phyloP scores from a whole-genome alignment of 2,113 vertebrate species.

The Leucopsar rothschildi region DNA sequence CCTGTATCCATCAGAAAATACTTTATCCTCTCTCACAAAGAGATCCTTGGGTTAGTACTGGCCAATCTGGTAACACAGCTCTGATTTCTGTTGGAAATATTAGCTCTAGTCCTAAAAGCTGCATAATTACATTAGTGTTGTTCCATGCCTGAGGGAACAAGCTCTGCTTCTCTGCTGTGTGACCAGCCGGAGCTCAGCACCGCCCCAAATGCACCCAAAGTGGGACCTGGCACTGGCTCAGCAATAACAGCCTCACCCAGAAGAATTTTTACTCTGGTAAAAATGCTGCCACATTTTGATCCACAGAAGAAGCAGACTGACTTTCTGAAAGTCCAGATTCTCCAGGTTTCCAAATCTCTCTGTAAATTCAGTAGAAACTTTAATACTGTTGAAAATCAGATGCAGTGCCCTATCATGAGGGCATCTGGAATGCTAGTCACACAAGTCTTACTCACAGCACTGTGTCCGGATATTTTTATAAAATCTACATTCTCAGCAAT shows the following conservation, averaged over 20 bases:
- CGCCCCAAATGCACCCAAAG: neutral
- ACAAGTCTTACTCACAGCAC: neutral
- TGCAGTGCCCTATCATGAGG: neutral
- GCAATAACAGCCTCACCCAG: neutral
- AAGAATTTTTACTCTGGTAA: neutral
- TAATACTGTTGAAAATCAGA: neutral
- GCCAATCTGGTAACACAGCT: neutral
- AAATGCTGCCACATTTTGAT: neutral
- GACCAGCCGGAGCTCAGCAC: neutral
- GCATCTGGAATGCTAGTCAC: conserved; percentile 46
- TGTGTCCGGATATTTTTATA: conserved; percentile 24
- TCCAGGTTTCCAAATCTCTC: neutral
- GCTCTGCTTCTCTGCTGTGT: neutral
- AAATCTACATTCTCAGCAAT: conserved; percentile 46
- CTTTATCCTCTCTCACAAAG: neutral
- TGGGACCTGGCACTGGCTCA: neutral
- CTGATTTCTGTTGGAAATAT: conserved; percentile 27
- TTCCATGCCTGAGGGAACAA: conserved; percentile 35
- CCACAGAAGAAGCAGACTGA: neutral
- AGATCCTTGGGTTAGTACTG: neutral
- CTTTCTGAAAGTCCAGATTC: neutral
- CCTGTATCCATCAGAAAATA: neutral
- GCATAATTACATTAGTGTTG: conserved; percentile 1
- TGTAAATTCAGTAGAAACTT: neutral
- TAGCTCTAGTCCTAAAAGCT: conserved; percentile 30